Base-by-base conservation (phyloP, 35 echinoderm and acorn worm genomes). In the Ophiothrix spiculata region DNA sequence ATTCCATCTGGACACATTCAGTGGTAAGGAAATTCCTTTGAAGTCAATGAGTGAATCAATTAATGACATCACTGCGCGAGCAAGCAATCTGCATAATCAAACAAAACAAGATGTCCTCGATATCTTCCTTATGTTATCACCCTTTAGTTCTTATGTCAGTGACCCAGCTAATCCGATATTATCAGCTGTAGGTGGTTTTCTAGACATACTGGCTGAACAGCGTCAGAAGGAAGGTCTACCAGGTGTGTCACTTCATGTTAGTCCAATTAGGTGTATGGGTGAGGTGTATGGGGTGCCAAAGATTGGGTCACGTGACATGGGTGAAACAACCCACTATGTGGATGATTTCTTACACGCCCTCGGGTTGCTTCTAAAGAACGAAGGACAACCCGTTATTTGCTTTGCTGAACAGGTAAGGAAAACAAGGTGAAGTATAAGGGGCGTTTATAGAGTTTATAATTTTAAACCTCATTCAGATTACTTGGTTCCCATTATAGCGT, bases 181-280 rank as follows among this genome's bases (percentile, higher is more conserved):
- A 35, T 78, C 79, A 54, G 82, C 91, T 12, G 37, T 81, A 33
- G 85, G 91, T 41, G 60, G 80, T 4, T 86, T 77, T 49, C 85
- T 91, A 12, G 88, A 90, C 74, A 77, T 54, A 23, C 39, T 88
- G 4, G 91, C 88, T 33, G 60, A 63, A 38, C 38, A 93, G 23
- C 81, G 92, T 29, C 82, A 84, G 56, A 31, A 23, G 0, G 75
- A 81, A 45, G 95, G 95, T 12, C 74, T 91, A 73, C 84, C 86
- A 28, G 91, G 88, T 38, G 40, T 94, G 21, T 87, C 85, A 23
- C 16, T 98, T 36, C 95, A 98, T 34, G 33, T 98, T 0, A 81
- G 88, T 38, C 78, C 85, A 15, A 40, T 98, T 12, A 84, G 78
- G 36, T 89, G 91, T 15, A 60, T 60, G n/a, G 88, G 81, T 69